A percentile compares a stretch with the other conserved stretches of the same genome.
These are phyloP conservation scores for Ooceraea biroi DNA, from an alignment of 1,140 invertebrate species.

Conservation along the genomic window DNA sequence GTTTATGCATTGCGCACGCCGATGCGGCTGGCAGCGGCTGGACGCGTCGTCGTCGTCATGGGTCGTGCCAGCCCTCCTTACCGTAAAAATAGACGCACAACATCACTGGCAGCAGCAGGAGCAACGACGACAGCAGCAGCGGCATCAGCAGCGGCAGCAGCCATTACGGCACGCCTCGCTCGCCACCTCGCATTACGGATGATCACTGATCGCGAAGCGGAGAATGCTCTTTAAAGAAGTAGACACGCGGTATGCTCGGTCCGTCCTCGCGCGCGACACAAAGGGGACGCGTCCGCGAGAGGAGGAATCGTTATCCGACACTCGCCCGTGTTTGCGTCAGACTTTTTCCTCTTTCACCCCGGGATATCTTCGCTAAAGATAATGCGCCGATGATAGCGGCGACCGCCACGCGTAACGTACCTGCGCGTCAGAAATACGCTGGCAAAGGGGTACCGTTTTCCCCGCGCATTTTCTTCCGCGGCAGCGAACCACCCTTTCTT, in stretches of 20 bases:
- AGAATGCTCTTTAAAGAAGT: conserved; percentile 58
- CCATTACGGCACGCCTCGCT: conserved; percentile 73
- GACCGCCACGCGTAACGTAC: conserved; percentile 37
- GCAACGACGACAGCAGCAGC: not conserved
- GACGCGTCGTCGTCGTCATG: conserved; percentile 60
- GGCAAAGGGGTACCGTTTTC: conserved; percentile 41
- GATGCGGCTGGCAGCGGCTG: conserved; percentile 61
- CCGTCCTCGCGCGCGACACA: conserved; percentile 56
- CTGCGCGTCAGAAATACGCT: conserved; percentile 48
- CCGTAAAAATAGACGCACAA: conserved; percentile 80
- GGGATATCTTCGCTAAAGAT: conserved; percentile 61
- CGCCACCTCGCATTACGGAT: conserved; percentile 72
- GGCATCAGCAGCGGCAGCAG: conserved; percentile 19
- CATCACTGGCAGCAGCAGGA: conserved; percentile 5
- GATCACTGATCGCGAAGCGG: conserved; percentile 72
- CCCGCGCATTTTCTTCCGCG: conserved; percentile 22
- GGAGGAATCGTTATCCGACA: conserved; percentile 51
- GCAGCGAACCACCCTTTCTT: not conserved
- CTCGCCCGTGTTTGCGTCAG: conserved; percentile 55
- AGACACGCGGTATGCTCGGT: conserved; percentile 20
- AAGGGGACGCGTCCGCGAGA: conserved; percentile 48
- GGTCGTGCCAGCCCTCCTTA: conserved; percentile 75
- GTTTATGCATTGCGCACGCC: conserved; percentile 79
- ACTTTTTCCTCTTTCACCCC: conserved; percentile 61
- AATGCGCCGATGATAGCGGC: conserved; percentile 51